Evolutionary conservation across 2,113 vertebrate species (phyloP).

Genomic region (Grammomys dolichurus): DNA sequence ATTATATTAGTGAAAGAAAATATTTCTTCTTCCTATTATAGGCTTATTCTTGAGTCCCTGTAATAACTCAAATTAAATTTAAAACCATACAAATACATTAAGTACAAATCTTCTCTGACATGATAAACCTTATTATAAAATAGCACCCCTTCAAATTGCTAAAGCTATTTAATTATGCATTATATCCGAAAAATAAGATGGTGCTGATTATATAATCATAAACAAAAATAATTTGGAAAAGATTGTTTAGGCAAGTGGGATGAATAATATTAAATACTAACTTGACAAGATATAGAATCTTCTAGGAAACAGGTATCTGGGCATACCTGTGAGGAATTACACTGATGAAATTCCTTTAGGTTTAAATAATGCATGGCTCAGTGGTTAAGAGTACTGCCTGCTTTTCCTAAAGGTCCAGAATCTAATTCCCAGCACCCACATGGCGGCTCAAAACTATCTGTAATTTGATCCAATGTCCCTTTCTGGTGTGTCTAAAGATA

Average conservation of each 20-base stretch:
- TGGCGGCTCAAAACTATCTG: too few relatives aligned
- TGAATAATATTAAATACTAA: background rate
- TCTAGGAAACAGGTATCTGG: background rate
- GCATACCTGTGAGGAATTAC: background rate
- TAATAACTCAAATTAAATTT: too few relatives aligned
- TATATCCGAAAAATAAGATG: background rate
- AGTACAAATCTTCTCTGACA: too few relatives aligned
- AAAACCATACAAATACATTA: too few relatives aligned
- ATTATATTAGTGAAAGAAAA: background rate
- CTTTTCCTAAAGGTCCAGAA: too few relatives aligned
- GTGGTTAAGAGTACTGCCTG: too few relatives aligned
- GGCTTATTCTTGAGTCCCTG: fast-evolving
- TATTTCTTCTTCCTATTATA: background rate
- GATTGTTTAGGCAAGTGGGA: background rate
- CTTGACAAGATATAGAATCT: background rate
- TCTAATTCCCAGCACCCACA: too few relatives aligned
- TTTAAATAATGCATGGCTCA: too few relatives aligned
- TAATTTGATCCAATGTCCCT: too few relatives aligned
- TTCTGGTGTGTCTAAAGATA: too few relatives aligned
- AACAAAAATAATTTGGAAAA: background rate
- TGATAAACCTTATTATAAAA: background rate
- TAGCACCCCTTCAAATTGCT: background rate
- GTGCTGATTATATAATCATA: background rate
- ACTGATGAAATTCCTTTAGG: background rate
- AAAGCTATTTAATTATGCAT: background rate